Evolutionary conservation across 1,140 invertebrate genomes (phyloP).

Genomic region (Lepeophtheirus salmonis): DNA sequence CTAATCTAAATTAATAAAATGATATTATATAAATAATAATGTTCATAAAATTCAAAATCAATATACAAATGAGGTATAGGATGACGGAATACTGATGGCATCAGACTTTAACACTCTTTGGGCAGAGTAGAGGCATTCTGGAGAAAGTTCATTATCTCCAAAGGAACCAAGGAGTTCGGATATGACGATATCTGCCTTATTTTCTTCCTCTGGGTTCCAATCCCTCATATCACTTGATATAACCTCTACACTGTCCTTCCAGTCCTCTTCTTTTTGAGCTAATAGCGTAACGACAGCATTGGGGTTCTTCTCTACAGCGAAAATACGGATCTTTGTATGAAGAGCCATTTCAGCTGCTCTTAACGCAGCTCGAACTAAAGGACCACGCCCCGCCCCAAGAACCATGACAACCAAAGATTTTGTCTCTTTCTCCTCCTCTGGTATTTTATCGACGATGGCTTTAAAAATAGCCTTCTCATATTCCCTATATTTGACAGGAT

Average conservation of each 20-base stretch:
- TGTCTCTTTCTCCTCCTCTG: constrained; percentile 31
- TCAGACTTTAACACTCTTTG: constrained; percentile 64
- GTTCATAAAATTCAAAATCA: background rate
- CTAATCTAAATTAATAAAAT: background rate
- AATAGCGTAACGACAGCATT: constrained; percentile 79
- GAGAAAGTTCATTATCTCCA: constrained; percentile 95
- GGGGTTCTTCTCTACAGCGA: constrained; percentile 94
- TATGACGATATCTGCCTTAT: constrained; percentile 82
- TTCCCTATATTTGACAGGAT: constrained; percentile 83
- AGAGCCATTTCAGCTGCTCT: constrained; percentile 51
- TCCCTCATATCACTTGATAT: constrained; percentile 78
- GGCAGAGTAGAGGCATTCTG: constrained; percentile 92
- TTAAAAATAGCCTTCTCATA: constrained; percentile 66
- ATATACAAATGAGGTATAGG: constrained; percentile 74
- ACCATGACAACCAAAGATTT: constrained; percentile 47
- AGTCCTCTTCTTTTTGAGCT: constrained; percentile 55
- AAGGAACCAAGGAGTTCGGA: constrained; percentile 94
- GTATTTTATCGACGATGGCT: constrained; percentile 42
- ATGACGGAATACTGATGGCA: constrained; percentile 76
- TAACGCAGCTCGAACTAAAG: constrained; percentile 58
- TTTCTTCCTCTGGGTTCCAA: constrained; percentile 41
- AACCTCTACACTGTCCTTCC: constrained; percentile 49
- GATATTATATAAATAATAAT: background rate
- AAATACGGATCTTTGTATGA: constrained; percentile 48
- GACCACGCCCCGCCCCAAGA: constrained; percentile 84